Evolutionary conservation across 2,888 invertebrate species (phyloP).

Genomic region (Orthonychiurus folsomi): DNA sequence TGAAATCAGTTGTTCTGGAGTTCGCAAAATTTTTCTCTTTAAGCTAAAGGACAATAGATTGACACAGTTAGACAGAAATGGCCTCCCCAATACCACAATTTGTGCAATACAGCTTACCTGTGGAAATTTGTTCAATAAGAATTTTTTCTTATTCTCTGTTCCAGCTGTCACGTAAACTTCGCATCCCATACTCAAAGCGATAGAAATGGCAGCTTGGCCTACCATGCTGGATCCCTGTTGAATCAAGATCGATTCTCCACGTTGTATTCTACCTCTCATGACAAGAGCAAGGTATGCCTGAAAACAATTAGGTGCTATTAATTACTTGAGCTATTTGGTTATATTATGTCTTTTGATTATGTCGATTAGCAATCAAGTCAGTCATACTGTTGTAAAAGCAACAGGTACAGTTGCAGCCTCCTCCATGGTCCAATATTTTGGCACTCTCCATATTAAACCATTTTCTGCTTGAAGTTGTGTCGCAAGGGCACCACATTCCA

Average conservation of each 20-base stretch:
- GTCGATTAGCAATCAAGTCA: neutral
- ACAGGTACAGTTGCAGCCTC: constrained; percentile 59
- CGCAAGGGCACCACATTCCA: constrained; percentile 49
- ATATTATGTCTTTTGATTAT: neutral
- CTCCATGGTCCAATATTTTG: constrained; percentile 53
- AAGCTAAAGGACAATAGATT: constrained; percentile 43
- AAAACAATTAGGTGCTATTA: too few relatives aligned
- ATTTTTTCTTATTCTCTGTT: neutral
- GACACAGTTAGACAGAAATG: too few relatives aligned
- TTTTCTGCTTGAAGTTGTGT: constrained; percentile 49
- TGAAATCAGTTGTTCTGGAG: constrained; percentile 78
- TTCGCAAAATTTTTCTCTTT: constrained; percentile 48
- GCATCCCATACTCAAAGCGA: constrained; percentile 1
- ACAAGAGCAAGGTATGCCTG: neutral
- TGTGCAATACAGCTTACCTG: neutral
- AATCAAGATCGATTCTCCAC: constrained; percentile 4
- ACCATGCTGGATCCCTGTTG: neutral
- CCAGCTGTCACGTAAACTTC: neutral
- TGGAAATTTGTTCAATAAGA: neutral
- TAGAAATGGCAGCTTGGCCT: constrained; percentile 2
- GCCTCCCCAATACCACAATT: too few relatives aligned
- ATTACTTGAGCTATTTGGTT: too few relatives aligned
- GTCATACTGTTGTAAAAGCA: constrained; percentile 51
- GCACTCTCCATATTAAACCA: constrained; percentile 50
- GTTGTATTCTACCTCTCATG: neutral